Percentiles rank a stretch among this genome's conserved stretches.
phyloP scores from a whole-genome alignment of 2,888 invertebrate genomes.

The Junonia oenone region DNA sequence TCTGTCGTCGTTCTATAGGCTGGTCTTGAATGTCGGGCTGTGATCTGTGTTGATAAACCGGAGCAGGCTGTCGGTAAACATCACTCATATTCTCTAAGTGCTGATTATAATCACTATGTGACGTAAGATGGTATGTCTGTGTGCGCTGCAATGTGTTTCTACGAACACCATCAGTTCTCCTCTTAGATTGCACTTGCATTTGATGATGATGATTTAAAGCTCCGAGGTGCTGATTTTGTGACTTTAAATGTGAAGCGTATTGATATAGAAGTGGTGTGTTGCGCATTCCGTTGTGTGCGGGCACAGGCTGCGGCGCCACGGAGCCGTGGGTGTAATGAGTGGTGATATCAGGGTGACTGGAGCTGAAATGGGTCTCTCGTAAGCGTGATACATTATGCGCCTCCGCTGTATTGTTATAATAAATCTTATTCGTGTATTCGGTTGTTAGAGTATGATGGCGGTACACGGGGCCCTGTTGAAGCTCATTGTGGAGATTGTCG shows the following conservation, averaged over 20 bases:
- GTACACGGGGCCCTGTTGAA: slow-evolving; percentile 49
- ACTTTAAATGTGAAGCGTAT: slow-evolving; percentile 72
- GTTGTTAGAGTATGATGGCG: slow-evolving; percentile 68
- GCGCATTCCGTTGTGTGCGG: slow-evolving; percentile 49
- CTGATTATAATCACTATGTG: slow-evolving; percentile 72
- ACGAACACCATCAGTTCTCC: slow-evolving; percentile 56
- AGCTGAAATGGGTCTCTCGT: slow-evolving; percentile 72
- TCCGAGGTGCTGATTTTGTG: slow-evolving; percentile 68
- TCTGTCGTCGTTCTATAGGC: slow-evolving; percentile 42
- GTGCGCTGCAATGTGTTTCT: slow-evolving; percentile 69
- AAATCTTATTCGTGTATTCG: slow-evolving; percentile 69
- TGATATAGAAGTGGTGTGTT: slow-evolving; percentile 69
- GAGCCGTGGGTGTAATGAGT: slow-evolving; percentile 58
- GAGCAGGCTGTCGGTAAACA: slow-evolving; percentile 50
- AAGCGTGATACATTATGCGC: slow-evolving; percentile 62
- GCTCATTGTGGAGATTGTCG: slow-evolving; percentile 56
- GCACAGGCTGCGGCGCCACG: slow-evolving; percentile 47
- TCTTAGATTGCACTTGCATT: slow-evolving; percentile 52
- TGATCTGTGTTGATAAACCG: slow-evolving; percentile 61
- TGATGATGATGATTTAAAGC: slow-evolving; percentile 61
- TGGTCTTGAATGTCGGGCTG: slow-evolving; percentile 68
- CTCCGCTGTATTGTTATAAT: slow-evolving; percentile 59
- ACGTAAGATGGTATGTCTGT: slow-evolving; percentile 73
- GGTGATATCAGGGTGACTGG: slow-evolving; percentile 73
- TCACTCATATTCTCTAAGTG: slow-evolving; percentile 64